Evolutionary conservation across 2,888 invertebrate genomes (phyloP), one percentile per base, ranked within the genome.

Genomic region (Malacosoma neustria): DNA sequence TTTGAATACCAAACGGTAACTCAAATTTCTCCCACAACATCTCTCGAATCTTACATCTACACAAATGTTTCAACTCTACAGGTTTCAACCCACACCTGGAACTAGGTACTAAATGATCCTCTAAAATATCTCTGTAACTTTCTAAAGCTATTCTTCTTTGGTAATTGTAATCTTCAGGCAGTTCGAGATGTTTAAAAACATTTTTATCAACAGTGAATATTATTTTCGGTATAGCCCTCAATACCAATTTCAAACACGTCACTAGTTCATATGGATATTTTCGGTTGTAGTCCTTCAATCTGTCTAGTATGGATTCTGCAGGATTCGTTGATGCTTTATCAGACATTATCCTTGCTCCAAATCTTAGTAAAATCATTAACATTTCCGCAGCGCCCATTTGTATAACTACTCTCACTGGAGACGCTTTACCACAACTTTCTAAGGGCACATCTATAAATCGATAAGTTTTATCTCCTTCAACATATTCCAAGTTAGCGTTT

Each of bases 361-460:
- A 91, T 69, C 92, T 81, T 33, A 95, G 73, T 42, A 95, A 80
- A 43, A 94, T 90, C 60, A 90, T 87, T 3, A 95, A 74, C 58
- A 93, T 90, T 63, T 94, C 94, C 3, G 93, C 90, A 6, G 91
- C 81, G 32, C 91, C 91, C 58, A 93, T 88, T 64, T 93, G 93
- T 43, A 93, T 82, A 0, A 92, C 91, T 1, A 94, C 91, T 58
- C 92, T 89, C 1, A 93, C 74, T 1, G 94, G 93, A 0, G 92
- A 88, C 3, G 91, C 88, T 50, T 87, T 88, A 0, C 94, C 93
- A 56, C 94, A 94, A 39, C 93, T 93, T 61, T 93, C 93, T 69
- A 95, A 89, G 7, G 94, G 93, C 2, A 94, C 89, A 61, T 95
- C 95, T 44, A 94, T 90, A 57, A 94, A 92, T 32, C 91, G 81